Percentiles rank a stretch among this genome's conserved stretches.
Evolutionary conservation across 2,888 invertebrate genomes (phyloP).

Genomic region (Drosophila vallismaia): DNA sequence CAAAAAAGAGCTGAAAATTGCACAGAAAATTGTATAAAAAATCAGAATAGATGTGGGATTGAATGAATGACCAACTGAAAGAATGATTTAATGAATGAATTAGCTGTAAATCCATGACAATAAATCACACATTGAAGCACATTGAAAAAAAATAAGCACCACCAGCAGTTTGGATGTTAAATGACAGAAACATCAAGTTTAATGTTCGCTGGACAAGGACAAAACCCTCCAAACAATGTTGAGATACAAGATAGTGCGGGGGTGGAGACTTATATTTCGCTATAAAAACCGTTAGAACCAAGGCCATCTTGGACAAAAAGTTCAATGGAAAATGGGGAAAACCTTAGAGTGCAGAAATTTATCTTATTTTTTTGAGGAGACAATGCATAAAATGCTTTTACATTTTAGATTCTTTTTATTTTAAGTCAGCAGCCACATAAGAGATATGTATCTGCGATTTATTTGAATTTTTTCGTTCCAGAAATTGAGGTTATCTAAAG

Average conservation of each 20-base stretch:
- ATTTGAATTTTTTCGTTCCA: too few species aligned
- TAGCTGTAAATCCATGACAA: slow-evolving; percentile 44
- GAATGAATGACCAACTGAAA: slow-evolving; percentile 53
- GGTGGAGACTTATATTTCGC: slow-evolving; percentile 15
- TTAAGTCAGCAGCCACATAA: too few species aligned
- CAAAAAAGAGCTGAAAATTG: slow-evolving; percentile 42
- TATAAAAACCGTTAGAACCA: slow-evolving; percentile 12
- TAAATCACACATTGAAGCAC: slow-evolving; percentile 58
- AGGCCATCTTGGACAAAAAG: slow-evolving; percentile 21
- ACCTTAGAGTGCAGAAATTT: neutral
- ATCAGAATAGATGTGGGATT: slow-evolving; percentile 47
- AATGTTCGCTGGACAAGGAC: slow-evolving; percentile 49
- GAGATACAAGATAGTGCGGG: neutral
- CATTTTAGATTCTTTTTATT: neutral
- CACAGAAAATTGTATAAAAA: slow-evolving; percentile 27
- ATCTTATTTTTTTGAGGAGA: neutral
- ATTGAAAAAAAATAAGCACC: slow-evolving; percentile 10
- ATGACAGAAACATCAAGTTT: slow-evolving; percentile 55
- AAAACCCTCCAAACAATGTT: slow-evolving; percentile 24
- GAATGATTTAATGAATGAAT: slow-evolving; percentile 54
- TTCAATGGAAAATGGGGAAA: slow-evolving; percentile 11
- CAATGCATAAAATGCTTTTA: neutral
- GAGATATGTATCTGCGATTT: too few species aligned
- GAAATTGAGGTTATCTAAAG: too few species aligned
- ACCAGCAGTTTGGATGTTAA: slow-evolving; percentile 29